Conservation (phyloP, 2,797 vertebrate genomes). For the Halcyon leucocephala region DNA sequence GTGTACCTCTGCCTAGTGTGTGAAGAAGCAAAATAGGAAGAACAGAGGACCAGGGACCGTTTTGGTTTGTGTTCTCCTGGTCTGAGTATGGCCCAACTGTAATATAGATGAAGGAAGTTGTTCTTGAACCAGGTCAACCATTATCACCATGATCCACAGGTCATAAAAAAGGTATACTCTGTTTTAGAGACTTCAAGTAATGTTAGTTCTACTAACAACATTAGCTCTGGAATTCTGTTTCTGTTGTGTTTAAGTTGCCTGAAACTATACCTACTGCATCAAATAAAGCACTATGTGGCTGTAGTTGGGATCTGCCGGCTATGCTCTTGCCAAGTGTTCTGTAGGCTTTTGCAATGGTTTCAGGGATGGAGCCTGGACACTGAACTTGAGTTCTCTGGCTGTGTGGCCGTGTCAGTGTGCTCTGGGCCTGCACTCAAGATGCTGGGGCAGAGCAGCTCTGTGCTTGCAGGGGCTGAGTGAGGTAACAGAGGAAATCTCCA, state of each 20-base stretch:
- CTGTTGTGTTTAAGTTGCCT: neutral
- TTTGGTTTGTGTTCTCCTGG: neutral
- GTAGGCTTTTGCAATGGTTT: neutral
- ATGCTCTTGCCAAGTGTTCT: neutral
- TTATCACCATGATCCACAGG: neutral
- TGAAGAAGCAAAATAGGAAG: neutral
- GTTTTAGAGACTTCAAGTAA: neutral
- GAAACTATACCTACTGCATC: neutral
- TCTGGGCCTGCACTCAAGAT: neutral
- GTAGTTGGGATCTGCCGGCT: neutral
- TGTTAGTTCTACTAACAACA: neutral
- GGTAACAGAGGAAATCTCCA: neutral
- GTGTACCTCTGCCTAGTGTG: neutral
- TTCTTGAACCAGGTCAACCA: neutral
- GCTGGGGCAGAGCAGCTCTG: neutral
- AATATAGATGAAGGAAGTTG: neutral
- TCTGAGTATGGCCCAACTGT: neutral
- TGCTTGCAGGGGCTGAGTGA: neutral
- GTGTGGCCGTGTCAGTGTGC: neutral
- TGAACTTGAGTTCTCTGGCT: neutral
- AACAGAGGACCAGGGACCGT: accelerated
- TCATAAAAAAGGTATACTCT: neutral
- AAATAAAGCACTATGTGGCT: neutral
- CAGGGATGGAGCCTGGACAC: neutral
- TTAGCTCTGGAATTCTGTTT: neutral